Evolutionary conservation across 1,140 invertebrate genomes (phyloP).

Genomic region (Bombus sylvicola): DNA sequence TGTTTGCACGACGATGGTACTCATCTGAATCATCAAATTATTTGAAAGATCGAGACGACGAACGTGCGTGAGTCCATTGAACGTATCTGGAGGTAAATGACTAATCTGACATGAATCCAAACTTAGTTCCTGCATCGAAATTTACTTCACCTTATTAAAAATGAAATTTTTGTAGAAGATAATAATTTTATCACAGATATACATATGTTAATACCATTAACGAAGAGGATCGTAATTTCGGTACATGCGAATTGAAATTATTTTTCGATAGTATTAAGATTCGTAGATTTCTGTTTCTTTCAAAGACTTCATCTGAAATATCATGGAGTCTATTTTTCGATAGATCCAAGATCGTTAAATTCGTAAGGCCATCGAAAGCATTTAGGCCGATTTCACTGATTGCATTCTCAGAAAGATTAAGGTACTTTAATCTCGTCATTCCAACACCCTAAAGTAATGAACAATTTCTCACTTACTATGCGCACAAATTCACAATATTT

Average conservation of each 20-base stretch:
- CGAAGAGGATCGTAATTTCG: conserved; percentile 66
- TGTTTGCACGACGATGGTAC: conserved; percentile 51
- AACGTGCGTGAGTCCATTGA: conserved; percentile 70
- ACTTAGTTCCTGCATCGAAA: conserved; percentile 70
- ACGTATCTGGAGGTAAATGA: conserved; percentile 69
- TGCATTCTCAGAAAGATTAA: conserved; percentile 76
- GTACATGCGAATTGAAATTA: conserved; percentile 74
- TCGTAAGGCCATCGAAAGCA: conserved; percentile 71
- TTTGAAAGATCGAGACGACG: conserved; percentile 76
- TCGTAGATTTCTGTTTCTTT: conserved; percentile 66
- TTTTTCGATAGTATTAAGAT: conserved; percentile 75
- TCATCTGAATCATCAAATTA: conserved; percentile 74
- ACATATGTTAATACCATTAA: conserved; percentile 66
- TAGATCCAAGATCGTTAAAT: conserved; percentile 76
- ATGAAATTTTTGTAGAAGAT: background rate
- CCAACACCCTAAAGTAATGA: conserved; percentile 70
- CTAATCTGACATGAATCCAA: conserved; percentile 75
- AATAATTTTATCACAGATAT: background rate
- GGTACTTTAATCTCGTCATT: conserved; percentile 71
- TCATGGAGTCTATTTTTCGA: conserved; percentile 76
- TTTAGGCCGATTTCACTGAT: conserved; percentile 74
- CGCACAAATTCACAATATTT: background rate
- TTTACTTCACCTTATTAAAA: conserved; percentile 16
- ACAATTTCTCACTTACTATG: background rate
- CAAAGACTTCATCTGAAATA: conserved; percentile 70